Base-by-base conservation (phyloP, 2,888 invertebrate species). In the Yponomeuta sedellus region DNA sequence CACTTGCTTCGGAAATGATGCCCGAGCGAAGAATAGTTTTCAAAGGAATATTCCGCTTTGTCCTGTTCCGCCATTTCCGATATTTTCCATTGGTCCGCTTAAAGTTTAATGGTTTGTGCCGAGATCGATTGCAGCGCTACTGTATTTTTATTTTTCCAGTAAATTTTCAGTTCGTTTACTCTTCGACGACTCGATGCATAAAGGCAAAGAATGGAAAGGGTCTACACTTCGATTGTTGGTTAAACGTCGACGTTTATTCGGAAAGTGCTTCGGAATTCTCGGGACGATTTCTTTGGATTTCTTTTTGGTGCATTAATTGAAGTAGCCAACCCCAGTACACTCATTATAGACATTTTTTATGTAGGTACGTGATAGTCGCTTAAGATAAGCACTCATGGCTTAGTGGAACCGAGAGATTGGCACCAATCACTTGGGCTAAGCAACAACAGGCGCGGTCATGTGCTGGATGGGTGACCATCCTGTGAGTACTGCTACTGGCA, bases 131-230 rank as follows among this genome's bases (percentile, higher is more conserved):
- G 81, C 81, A 77, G 72, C 71, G 72, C 75, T 83, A 77, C 83
- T 88, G 82, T 81, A 85, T 83, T 86, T 86, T 86, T 86, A 86
- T 86, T 82, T 81, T 73, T 77, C 73, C 74, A 75, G 75, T 78
- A 77, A 80, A 77, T 83, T 82, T 82, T 78, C 81, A 82, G 80
- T 79, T 82, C 80, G 78, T 80, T 84, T 70, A 61, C 70, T 71
- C 71, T 66, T 64, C 69, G 69, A 69, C 67, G 61, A 59, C 56
- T 61, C 34, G 64, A 22, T 44, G 66, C 22, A 68, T 67, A 70
- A 68, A 69, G 64, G 39, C 59, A 56, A 66, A 66, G 40, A 56
- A 61, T 59, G 61, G 20, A 62, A 52, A 44, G 1, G 5, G 44
- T 44, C 44, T 16, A 5, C 44, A 56, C 56, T 56, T 69, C 74